A percentile compares a stretch with the other conserved stretches of the same genome.
Conservation (phyloP, 2,113 vertebrate species). For the Chionis minor region DNA sequence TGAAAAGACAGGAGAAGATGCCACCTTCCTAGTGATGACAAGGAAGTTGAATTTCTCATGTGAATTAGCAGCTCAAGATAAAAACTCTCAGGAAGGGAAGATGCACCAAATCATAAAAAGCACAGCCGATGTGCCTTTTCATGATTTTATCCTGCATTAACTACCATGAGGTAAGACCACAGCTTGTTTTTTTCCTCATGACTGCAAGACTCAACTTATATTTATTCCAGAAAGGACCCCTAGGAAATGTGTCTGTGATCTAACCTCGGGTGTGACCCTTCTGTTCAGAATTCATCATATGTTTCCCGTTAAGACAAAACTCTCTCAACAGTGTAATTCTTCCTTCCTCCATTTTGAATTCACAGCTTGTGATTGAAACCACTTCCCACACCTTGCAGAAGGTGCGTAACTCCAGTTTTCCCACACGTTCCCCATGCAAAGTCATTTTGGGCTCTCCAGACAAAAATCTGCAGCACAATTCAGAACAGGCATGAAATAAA, state of each 20-base stretch:
- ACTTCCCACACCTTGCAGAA: conserved; percentile 55
- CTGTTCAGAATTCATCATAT: background rate
- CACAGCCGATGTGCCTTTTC: background rate
- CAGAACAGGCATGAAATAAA: conserved; percentile 14
- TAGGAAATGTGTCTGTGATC: background rate
- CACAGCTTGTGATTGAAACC: conserved; percentile 27
- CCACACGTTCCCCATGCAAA: background rate
- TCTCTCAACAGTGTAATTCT: background rate
- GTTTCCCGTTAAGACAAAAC: conserved; percentile 4
- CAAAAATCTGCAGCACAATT: conserved; percentile 20
- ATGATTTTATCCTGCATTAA: background rate
- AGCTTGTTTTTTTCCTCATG: background rate
- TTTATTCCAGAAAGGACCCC: background rate
- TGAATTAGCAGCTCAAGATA: background rate
- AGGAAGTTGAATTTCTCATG: background rate
- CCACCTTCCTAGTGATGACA: background rate
- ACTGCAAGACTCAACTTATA: background rate
- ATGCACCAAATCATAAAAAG: background rate
- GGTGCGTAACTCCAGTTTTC: conserved; percentile 36
- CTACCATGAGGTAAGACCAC: background rate
- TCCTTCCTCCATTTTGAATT: background rate
- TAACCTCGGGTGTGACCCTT: background rate
- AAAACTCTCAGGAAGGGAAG: background rate
- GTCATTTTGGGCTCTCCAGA: conserved; percentile 4
- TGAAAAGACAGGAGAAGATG: background rate